Evolutionary conservation across 2,888 invertebrate genomes (phyloP).

Genomic region (Ectemnius lituratus): DNA sequence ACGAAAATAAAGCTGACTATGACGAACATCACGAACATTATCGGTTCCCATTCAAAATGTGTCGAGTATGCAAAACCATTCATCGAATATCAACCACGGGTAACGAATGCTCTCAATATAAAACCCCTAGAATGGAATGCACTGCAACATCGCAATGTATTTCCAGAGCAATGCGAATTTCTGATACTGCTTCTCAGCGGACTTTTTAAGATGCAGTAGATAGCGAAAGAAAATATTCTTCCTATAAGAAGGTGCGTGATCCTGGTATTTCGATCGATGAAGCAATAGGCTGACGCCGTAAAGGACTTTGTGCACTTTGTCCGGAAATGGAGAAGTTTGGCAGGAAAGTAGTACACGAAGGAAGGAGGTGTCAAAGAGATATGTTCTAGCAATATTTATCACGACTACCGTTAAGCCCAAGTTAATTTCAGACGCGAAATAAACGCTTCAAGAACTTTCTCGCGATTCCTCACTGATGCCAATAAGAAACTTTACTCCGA

Average conservation of each 20-base stretch:
- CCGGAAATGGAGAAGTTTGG: conserved; percentile 20
- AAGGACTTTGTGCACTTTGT: conserved; percentile 59
- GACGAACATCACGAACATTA: too few species aligned
- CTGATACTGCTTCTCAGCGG: conserved; percentile 20
- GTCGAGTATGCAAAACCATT: too few species aligned
- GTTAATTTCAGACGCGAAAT: conserved; percentile 18
- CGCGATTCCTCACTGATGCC: too few species aligned
- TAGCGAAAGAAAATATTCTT: conserved; percentile 35
- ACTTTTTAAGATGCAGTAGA: conserved; percentile 38
- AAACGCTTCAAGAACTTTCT: background rate
- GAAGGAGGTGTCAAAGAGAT: background rate
- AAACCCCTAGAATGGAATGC: conserved; percentile 14
- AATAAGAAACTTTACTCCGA: too few species aligned
- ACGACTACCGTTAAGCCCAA: conserved; percentile 34
- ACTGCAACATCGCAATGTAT: conserved; percentile 27
- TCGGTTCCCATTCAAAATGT: background rate
- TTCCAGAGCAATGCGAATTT: conserved; percentile 25
- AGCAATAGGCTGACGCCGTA: conserved; percentile 57
- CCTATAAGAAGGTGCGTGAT: conserved; percentile 42
- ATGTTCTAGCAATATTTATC: conserved; percentile 36
- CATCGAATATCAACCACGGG: too few species aligned
- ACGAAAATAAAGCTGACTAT: too few species aligned
- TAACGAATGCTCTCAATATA: too few species aligned
- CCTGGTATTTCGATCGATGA: conserved; percentile 43
- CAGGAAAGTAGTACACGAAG: conserved; percentile 17